Percentiles rank a stretch among this genome's conserved stretches.
Evolutionary conservation across 2,113 vertebrate genomes (phyloP).

Genomic region (Aphyosemion australe): DNA sequence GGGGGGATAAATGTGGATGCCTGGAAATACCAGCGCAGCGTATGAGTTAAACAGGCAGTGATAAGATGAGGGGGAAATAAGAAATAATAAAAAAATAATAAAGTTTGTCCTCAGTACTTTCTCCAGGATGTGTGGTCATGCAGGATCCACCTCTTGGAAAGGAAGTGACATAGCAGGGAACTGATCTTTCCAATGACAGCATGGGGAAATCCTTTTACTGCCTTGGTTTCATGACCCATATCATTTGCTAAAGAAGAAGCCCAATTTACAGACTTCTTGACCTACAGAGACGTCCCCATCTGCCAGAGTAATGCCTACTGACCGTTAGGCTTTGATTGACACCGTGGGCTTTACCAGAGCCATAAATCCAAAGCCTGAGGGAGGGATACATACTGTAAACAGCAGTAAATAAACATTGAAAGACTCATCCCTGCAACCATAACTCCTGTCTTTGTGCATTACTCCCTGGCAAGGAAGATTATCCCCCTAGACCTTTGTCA

Average conservation of each 20-base stretch:
- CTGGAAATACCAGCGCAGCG: conserved; percentile 61
- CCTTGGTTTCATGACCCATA: background rate
- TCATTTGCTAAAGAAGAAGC: conserved; percentile 4
- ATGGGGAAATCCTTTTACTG: background rate
- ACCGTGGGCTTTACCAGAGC: conserved; percentile 44
- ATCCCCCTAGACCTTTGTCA: conserved; percentile 26
- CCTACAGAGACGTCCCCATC: background rate
- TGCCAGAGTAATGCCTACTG: conserved; percentile 34
- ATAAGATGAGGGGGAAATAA: conserved; percentile 22
- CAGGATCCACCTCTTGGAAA: background rate
- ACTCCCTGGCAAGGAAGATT: conserved; percentile 43
- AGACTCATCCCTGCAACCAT: conserved; percentile 37
- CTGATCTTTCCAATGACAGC: conserved; percentile 17
- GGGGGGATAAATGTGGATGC: conserved; percentile 60
- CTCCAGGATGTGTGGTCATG: conserved; percentile 13
- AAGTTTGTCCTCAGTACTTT: conserved; percentile 12
- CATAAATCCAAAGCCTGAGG: conserved; percentile 59
- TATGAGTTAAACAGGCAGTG: conserved; percentile 42
- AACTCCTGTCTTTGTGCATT: conserved; percentile 26
- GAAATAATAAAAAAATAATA: conserved; percentile 4
- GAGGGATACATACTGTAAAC: conserved; percentile 59
- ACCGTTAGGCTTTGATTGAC: conserved; percentile 66
- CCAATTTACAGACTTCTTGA: conserved; percentile 7
- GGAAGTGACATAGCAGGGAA: conserved; percentile 18
- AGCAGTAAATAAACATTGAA: conserved; percentile 67